Conservation (phyloP, 2,113 vertebrate species). For the Scophthalmus maximus region DNA sequence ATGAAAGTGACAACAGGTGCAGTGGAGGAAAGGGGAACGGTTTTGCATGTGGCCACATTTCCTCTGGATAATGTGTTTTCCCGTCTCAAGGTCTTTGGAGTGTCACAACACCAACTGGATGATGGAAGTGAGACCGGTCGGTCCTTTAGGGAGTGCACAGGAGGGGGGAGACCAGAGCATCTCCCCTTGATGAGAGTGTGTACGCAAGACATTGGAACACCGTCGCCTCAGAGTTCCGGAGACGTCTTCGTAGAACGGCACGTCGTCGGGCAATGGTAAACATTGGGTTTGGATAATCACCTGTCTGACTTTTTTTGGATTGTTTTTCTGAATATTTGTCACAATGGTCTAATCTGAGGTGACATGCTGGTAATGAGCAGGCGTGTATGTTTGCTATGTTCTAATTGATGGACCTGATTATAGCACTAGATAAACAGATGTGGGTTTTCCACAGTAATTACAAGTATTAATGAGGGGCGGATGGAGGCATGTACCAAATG, state of each 20-base stretch:
- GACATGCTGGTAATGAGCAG: too few relatives aligned
- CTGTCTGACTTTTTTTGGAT: background rate
- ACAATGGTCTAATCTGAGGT: background rate
- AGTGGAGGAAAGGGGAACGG: too few relatives aligned
- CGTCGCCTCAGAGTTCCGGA: background rate
- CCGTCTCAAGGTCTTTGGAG: background rate
- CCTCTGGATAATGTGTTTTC: background rate
- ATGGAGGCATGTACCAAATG: background rate
- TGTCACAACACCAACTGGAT: constrained; percentile 74
- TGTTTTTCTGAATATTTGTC: background rate
- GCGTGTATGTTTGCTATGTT: too few relatives aligned
- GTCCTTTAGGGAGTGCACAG: constrained; percentile 40
- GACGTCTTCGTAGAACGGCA: background rate
- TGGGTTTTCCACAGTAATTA: too few relatives aligned
- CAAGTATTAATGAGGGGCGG: too few relatives aligned
- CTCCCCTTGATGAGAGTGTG: constrained; percentile 40
- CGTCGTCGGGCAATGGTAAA: background rate
- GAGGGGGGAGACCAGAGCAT: constrained; percentile 73
- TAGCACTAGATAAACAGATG: background rate
- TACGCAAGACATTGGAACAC: constrained; percentile 39
- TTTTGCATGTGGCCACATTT: too few relatives aligned
- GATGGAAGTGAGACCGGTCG: constrained; percentile 49
- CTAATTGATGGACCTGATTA: background rate
- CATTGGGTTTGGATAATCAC: background rate
- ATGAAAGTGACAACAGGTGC: too few relatives aligned